Conservation (phyloP, 2,113 vertebrate genomes). For the Tyrannus savana region DNA sequence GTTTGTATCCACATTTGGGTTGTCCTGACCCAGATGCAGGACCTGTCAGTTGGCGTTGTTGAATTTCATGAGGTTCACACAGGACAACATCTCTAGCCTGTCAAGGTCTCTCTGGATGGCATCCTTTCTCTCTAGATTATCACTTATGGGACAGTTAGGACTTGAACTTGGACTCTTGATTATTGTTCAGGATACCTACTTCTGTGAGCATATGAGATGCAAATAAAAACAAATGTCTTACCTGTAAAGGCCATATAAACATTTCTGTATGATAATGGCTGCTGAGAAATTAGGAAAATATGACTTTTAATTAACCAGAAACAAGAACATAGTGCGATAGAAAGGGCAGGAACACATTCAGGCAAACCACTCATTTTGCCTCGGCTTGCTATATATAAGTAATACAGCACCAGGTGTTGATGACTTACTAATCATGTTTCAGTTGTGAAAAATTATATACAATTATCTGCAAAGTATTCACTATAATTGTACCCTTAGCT, state of each 20-base stretch:
- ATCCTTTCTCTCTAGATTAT: neutral
- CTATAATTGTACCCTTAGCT: conserved; percentile 13
- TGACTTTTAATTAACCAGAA: neutral
- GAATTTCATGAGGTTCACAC: neutral
- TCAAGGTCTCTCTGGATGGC: neutral
- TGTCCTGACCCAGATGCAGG: neutral
- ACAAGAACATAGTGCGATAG: neutral
- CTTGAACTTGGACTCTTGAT: neutral
- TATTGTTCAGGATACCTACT: neutral
- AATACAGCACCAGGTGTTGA: conserved; percentile 14
- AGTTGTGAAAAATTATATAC: conserved; percentile 44
- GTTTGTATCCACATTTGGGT: neutral
- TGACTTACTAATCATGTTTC: conserved; percentile 51
- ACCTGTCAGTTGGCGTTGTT: neutral
- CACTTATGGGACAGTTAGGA: neutral
- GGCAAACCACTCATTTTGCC: neutral
- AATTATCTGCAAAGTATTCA: conserved; percentile 26
- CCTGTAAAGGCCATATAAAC: neutral
- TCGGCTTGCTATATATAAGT: neutral
- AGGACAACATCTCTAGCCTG: neutral
- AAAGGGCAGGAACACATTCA: neutral
- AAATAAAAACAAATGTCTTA: neutral
- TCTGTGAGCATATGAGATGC: neutral
- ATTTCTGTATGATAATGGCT: neutral
- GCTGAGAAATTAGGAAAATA: neutral